phyloP scores from a whole-genome alignment of 2,113 vertebrate species.

The Montifringilla adamsi region DNA sequence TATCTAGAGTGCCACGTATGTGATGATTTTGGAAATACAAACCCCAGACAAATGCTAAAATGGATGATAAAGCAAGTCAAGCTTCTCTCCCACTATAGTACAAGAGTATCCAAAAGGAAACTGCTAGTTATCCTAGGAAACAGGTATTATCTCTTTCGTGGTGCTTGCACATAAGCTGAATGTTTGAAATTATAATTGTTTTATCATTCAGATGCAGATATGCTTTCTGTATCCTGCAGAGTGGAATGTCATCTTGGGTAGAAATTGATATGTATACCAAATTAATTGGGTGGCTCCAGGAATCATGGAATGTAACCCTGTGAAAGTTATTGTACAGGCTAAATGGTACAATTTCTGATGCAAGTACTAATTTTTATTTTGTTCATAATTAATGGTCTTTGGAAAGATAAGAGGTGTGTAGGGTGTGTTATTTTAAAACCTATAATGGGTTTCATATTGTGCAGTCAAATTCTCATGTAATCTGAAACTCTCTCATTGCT shows the following conservation, averaged over 20 bases:
- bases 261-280: background rate
- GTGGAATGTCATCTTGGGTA: background rate
- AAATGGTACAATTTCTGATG: background rate
- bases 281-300: rapidly evolving
- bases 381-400: background rate
- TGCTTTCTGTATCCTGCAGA: background rate
- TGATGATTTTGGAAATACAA: background rate
- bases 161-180: rapidly evolving
- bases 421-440: background rate
- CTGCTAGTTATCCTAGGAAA: background rate
- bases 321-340: background rate
- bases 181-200: rapidly evolving
- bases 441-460: background rate
- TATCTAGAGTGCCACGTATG: background rate
- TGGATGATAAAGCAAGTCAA: background rate
- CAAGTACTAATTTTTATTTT: background rate
- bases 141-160: background rate
- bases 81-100: background rate
- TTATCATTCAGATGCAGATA: background rate
- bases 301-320: background rate
- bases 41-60: background rate
- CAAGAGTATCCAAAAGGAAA: background rate
- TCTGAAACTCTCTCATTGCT: background rate
- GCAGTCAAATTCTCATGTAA: background rate
- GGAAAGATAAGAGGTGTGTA: background rate